Evolutionary conservation across 2,888 invertebrate species (phyloP).

Genomic region (Pheosia gnoma): DNA sequence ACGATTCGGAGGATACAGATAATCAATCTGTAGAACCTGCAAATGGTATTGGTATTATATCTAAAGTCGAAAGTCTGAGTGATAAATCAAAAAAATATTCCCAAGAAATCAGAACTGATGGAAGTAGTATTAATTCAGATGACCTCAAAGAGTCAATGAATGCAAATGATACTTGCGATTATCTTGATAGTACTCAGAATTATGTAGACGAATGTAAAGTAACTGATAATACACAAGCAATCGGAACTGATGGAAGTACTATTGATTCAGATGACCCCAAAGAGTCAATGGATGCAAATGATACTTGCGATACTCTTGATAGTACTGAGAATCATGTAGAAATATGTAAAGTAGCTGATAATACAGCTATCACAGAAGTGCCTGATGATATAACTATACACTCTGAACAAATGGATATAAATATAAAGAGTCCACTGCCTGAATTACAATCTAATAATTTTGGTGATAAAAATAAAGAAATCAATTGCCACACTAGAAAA

Average conservation of each 20-base stretch:
- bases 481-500: neutral
- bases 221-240: neutral
- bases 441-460: neutral
- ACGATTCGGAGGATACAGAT: slow-evolving; percentile 21
- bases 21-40: slow-evolving; percentile 9
- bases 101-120: neutral
- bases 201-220: neutral
- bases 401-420: neutral
- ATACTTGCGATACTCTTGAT: slow-evolving; percentile 16
- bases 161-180: slow-evolving; percentile 18
- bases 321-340: slow-evolving; percentile 3
- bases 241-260: neutral
- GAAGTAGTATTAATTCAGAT: slow-evolving; percentile 1
- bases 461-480: neutral
- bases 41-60: slow-evolving; percentile 6
- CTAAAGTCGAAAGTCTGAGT: slow-evolving; percentile 16
- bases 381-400: neutral
- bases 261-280: too few relatives aligned
- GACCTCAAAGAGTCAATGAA: slow-evolving; percentile 11
- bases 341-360: neutral
- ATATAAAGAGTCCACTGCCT: neutral
- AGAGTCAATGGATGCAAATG: slow-evolving; percentile 18
- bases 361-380: neutral
- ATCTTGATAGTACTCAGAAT: slow-evolving; percentile 10
- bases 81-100: slow-evolving; percentile 10